Base-by-base conservation (phyloP, 2,113 vertebrate genomes). In the Coptodon rendalli region DNA sequence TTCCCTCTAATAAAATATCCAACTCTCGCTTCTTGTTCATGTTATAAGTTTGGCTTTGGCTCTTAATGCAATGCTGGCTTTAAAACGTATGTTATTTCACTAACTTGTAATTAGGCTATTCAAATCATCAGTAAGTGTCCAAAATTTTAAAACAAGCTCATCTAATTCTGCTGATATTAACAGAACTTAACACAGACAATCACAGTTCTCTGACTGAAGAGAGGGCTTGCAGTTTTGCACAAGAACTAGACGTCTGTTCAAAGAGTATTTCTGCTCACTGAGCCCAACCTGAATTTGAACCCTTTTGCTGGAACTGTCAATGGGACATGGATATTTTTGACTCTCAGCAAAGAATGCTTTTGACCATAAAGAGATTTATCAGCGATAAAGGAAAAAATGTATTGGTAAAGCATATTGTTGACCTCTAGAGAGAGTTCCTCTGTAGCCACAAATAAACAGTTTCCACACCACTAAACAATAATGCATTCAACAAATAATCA, bases 401-500 rank as follows among this genome's bases (percentile, higher is more conserved):
- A 84, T 19, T 83, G 73, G 80, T 86, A 85, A 81, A 78, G 84
- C 48, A 78, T 86, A 90, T 87, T 61, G 87, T 36, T 92, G 86
- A 92, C 87, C 92, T 56, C 27, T 29, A 7, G 1, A 59, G 40
- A 84, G 73, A 90, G 73, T 92, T 89, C 68, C 57, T 81, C 81
- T 84, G 63, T 14, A 83, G 50, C 85, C 87, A 84, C 89, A 90
- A 89, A 91, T 90, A 86, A 90, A 86, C 78, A 87, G 48, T 81
- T 81, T 87, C 66, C 84, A 73, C 82, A 86, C 86, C 40, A 87
- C 81, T 22, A 78, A 93, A 92, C 87, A 93, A 93, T 84, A 93
- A 88, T 53, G 81, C 85, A 79, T 91, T 93, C 84, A 87, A 88
- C 87, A 92, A 93, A 90, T 87, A 92, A 91, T 89, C 38, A 81